Evolutionary conservation across 2,113 vertebrate genomes (phyloP), one percentile per base, ranked within the genome.

Genomic region (Leptobrachium leishanense): DNA sequence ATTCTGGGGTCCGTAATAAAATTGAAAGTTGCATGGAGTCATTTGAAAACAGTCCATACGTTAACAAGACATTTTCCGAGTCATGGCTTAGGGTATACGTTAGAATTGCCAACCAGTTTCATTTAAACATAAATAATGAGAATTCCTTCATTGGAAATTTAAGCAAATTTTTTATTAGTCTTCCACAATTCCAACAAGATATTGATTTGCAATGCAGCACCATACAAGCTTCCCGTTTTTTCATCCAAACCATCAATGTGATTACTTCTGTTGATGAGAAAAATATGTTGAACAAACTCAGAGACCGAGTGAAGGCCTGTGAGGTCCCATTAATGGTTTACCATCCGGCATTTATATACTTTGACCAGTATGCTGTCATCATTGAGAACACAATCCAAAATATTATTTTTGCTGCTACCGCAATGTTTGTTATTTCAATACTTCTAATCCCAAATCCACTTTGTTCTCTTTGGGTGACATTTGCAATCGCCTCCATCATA

Each of bases 281-380:
- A 70, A 84, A 84, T 7, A 82, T 90, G 87, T 85, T 91, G 85
- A 72, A 43, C 2, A 74, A 89, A 20, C 79, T 96, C 20, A 87
- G 94, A 83, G 44, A 57, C 5, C 84, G 84, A 43, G 94, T 93
- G 1, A 0, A 84, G 54, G 71, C 68, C 0, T 93, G 91, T 71
- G 81, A 73, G 2, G 41, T 89, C 4, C 74, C 88, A 2, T 64
- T 95, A 2, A 74, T 92, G 46, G 92, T 95, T 3, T 95, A 92
- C 74, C 92, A 94, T 83, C 90, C 89, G 0, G 83, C 88, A 0
- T 92, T 95, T 75, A 87, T 93, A 75, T 92, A 89, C 83, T 93
- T 87, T 69, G 89, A 94, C 79, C 94, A 92, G 42, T 91, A 86
- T 57, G 73, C 88, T 1, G 84, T 90, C 43, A 91, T 96, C n/a